Evolutionary conservation across 1,140 invertebrate genomes (phyloP), one percentile per base, ranked within the genome.

Genomic region (Elysia chlorotica): DNA sequence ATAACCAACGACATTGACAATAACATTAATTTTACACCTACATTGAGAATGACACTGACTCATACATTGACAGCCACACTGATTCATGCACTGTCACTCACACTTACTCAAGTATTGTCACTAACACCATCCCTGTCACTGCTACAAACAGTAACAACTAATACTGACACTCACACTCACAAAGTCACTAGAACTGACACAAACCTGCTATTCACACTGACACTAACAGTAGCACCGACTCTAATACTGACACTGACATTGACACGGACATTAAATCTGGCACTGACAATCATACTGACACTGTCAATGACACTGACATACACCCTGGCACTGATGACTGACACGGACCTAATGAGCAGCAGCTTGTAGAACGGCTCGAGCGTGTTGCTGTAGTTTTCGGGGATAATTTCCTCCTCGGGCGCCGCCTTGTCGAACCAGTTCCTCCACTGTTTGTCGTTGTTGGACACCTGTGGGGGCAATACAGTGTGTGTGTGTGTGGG

Each of bases 381-480:
- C 53, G 90, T 90, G 71, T 92, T 92, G 61, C 94, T 92, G 84
- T 96, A 98, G 0, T 94, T 94, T 86, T 95, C 95, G 0, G 96
- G 96, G 67, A 98, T 91, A 57, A 92, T 91, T 82, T 95, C 94
- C 83, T 95, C 92, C 87, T 98, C 96, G 0, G 96, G 96, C 79
- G 92, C 93, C 75, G 96, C 94, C 79, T 93, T 94, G 84, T 98
- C 96, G 83, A 96, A 97, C 96, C 96, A 99, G 5, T 89, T 74
- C 41, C 92, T 91, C 96, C 96, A 99, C 79, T 94, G 71, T 68
- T 94, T 93, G 63, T 90, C 89, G 85, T 92, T 91, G 91, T 86
- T 96, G 92, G 83, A 35, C 93, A 21, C 90, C 89, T 81, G 65
- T 2, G 70, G 25, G 66, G 23, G 23, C 28, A 57, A 35, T 14